A percentile compares a stretch with the other conserved stretches of the same genome.
Evolutionary conservation across 2,113 vertebrate species (phyloP).

Genomic region (Paradoxurus hermaphroditus): DNA sequence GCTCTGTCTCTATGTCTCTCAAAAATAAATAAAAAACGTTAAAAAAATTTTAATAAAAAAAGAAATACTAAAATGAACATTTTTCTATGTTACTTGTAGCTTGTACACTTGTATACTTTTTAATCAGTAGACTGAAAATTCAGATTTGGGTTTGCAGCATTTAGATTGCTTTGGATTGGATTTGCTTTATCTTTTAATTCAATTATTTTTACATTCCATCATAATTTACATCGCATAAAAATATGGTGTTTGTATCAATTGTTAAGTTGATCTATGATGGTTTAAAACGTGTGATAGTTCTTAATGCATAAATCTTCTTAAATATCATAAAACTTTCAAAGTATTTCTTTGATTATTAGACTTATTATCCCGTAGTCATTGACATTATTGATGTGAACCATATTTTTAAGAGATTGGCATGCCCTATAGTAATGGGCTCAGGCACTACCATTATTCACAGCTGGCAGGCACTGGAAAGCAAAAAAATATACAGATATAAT

Average conservation of each 20-base stretch:
- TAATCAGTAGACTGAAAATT: neutral
- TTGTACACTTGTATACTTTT: no score
- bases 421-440: neutral
- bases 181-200: conserved; percentile 11
- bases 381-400: neutral
- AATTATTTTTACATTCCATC: neutral
- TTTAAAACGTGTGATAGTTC: neutral
- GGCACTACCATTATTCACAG: conserved; percentile 7
- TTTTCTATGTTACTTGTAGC: neutral
- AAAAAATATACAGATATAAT: neutral
- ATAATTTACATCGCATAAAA: neutral
- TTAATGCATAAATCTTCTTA: neutral
- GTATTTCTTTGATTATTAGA: conserved; percentile 15
- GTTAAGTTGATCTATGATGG: neutral
- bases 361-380: neutral
- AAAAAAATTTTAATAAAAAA: no score
- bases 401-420: conserved; percentile 36
- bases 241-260: neutral
- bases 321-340: neutral
- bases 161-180: neutral
- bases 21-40: no score
- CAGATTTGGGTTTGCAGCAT: neutral
- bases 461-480: conserved; percentile 1
- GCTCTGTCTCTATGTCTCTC: no score
- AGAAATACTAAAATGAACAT: neutral